Evolutionary conservation across 2,113 vertebrate genomes (phyloP).

Genomic region (Bucco capensis): DNA sequence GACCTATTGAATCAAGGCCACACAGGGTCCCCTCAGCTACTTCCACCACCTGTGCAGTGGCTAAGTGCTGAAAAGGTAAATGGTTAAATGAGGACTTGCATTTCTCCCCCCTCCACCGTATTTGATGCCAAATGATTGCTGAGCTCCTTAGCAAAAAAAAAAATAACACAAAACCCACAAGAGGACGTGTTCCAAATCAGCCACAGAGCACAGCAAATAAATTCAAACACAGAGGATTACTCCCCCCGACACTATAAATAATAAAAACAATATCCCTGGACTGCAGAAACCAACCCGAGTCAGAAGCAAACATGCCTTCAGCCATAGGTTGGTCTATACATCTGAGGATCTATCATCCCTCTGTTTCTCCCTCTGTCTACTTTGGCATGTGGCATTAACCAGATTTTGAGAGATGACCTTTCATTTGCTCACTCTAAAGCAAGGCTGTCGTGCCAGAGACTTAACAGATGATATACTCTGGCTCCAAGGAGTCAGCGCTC

Average conservation of each 20-base stretch:
- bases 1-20: neutral
- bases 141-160: slow-evolving; percentile 13
- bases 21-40: neutral
- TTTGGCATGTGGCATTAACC: slow-evolving; percentile 57
- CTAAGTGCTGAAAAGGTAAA: slow-evolving; percentile 8
- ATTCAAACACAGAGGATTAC: slow-evolving; percentile 17
- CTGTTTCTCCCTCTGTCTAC: neutral
- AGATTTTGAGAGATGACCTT: slow-evolving; percentile 59
- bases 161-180: slow-evolving; percentile 4
- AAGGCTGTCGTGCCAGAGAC: slow-evolving; percentile 48
- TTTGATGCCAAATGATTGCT: neutral
- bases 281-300: neutral
- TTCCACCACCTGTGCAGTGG: neutral
- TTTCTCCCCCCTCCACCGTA: too few relatives aligned
- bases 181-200: slow-evolving; percentile 31
- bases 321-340: neutral
- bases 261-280: slow-evolving; percentile 43
- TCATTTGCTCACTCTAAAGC: slow-evolving; percentile 40
- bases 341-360: neutral
- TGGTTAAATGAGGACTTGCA: neutral
- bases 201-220: slow-evolving; percentile 36
- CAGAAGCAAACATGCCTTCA: neutral
- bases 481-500: slow-evolving; percentile 50
- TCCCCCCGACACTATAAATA: slow-evolving; percentile 29
- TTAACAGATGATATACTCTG: slow-evolving; percentile 52